Evolutionary conservation across 2,888 invertebrate species (phyloP).

Genomic region (Piscicola geometra): DNA sequence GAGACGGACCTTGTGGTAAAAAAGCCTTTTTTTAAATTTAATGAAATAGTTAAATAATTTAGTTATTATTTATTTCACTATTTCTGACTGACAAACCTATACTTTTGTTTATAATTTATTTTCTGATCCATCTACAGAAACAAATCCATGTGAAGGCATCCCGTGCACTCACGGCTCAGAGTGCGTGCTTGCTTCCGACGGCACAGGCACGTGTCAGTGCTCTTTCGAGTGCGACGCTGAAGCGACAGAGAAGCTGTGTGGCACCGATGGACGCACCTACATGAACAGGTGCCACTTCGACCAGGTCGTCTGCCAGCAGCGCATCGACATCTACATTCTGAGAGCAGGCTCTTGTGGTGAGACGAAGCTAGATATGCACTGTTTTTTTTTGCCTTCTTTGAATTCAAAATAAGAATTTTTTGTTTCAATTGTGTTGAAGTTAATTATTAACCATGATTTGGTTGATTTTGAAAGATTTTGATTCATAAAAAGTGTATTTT

Average conservation of each 20-base stretch:
- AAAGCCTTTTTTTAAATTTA: background rate
- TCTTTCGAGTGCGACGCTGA: background rate
- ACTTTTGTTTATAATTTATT: too few relatives aligned
- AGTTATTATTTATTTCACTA: too few relatives aligned
- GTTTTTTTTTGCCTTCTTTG: too few relatives aligned
- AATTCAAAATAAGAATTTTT: too few relatives aligned
- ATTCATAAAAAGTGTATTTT: too few relatives aligned
- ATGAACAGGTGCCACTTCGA: slow-evolving; percentile 10
- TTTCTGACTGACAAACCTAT: too few relatives aligned
- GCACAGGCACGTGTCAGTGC: slow-evolving; percentile 12
- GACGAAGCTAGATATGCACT: too few relatives aligned
- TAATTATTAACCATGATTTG: too few relatives aligned
- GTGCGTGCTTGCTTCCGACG: background rate
- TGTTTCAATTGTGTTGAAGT: too few relatives aligned
- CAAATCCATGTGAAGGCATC: slow-evolving; percentile 6
- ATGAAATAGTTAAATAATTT: background rate
- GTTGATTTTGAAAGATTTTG: too few relatives aligned
- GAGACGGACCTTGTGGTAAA: slow-evolving; percentile 22
- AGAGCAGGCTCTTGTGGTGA: slow-evolving; percentile 2
- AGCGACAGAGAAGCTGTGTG: slow-evolving; percentile 17
- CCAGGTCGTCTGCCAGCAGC: background rate
- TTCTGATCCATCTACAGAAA: too few relatives aligned
- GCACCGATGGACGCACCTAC: slow-evolving; percentile 26
- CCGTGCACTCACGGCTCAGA: slow-evolving; percentile 20
- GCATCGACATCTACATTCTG: background rate